phyloP scores from a whole-genome alignment of 35 echinoderm and acorn worm species.

The Eucidaris tribuloides region DNA sequence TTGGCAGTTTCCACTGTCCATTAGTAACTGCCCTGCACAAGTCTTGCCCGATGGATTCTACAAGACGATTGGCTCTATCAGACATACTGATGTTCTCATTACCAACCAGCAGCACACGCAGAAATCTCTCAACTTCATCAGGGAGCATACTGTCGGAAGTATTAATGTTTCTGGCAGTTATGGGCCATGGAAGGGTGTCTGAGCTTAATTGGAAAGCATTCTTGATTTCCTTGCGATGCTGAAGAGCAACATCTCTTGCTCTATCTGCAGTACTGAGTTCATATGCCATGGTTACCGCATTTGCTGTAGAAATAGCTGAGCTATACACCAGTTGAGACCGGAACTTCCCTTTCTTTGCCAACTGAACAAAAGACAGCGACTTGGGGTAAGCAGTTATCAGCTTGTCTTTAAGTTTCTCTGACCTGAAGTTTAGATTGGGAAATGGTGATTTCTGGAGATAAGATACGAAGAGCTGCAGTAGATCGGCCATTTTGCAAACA shows the following conservation, averaged over 20 bases:
- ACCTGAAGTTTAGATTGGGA: too few relatives aligned
- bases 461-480: neutral
- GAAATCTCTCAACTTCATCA: neutral
- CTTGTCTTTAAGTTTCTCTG: too few relatives aligned
- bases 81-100: neutral
- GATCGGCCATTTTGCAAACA: neutral
- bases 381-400: too few relatives aligned
- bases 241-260: slow-evolving; percentile 16
- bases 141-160: neutral
- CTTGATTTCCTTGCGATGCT: neutral
- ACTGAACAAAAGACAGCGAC: too few relatives aligned
- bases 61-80: neutral
- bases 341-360: too few relatives aligned
- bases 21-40: slow-evolving; percentile 60
- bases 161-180: slow-evolving; percentile 7
- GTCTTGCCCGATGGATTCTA: slow-evolving; percentile 41
- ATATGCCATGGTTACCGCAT: too few relatives aligned
- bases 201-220: neutral
- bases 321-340: too few relatives aligned
- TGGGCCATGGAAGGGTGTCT: slow-evolving; percentile 29
- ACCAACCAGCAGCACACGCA: neutral
- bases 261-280: slow-evolving; percentile 22
- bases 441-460: neutral
- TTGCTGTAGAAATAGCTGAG: too few relatives aligned
- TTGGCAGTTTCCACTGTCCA: slow-evolving; percentile 74